Evolutionary conservation across 2,888 invertebrate species (phyloP).

Genomic region (Drosophila picticornis): DNA sequence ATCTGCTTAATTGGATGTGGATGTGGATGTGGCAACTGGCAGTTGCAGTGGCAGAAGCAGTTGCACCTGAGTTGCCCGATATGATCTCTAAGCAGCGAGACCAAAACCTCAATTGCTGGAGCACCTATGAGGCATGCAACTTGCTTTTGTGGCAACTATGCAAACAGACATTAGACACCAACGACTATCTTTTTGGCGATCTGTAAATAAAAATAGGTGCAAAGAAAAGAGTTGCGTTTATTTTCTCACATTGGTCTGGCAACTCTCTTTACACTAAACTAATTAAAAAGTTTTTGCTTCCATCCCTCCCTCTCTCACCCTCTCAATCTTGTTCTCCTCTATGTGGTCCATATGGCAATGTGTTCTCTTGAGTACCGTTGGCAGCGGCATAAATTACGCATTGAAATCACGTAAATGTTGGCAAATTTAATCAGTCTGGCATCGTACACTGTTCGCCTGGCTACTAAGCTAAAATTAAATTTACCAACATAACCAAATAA

Average conservation of each 20-base stretch:
- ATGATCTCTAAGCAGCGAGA: conserved; percentile 46
- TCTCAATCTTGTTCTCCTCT: background rate
- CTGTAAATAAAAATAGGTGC: conserved; percentile 37
- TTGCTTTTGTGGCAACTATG: conserved; percentile 17
- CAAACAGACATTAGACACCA: conserved; percentile 62
- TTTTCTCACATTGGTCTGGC: conserved; percentile 24
- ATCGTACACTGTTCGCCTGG: conserved; percentile 61
- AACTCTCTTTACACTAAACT: conserved; percentile 62
- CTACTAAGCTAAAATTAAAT: conserved; percentile 75
- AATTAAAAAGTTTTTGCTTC: conserved; percentile 67
- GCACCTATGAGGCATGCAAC: conserved; percentile 8
- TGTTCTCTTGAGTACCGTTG: conserved; percentile 11
- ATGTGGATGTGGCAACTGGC: conserved; percentile 30
- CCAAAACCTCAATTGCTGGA: conserved; percentile 30
- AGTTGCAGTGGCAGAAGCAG: conserved; percentile 16
- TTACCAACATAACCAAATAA: conserved; percentile 76
- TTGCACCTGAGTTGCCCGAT: conserved; percentile 35
- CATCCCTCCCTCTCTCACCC: background rate
- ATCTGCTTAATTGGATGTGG: conserved; percentile 68
- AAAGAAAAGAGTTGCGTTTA: conserved; percentile 8
- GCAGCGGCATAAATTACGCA: conserved; percentile 66
- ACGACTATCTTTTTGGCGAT: conserved; percentile 21
- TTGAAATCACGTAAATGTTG: conserved; percentile 79
- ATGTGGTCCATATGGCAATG: conserved; percentile 53
- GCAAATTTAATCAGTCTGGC: conserved; percentile 74